phyloP scores from a whole-genome alignment of 2,888 invertebrate species.

The Catocala nupta region DNA sequence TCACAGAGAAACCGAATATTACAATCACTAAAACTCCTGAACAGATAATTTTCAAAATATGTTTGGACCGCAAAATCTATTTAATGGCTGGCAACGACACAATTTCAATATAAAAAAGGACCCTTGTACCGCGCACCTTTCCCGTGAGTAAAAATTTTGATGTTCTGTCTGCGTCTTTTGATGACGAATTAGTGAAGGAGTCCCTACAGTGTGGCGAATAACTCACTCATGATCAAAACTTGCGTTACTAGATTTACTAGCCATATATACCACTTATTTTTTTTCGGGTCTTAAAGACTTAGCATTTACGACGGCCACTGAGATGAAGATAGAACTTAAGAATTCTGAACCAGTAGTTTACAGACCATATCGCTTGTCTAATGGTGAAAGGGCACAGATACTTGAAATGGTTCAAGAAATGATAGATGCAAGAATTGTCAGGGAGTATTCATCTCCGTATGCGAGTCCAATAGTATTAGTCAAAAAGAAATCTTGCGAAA shows the following conservation, averaged over 20 bases:
- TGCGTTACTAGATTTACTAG: not conserved
- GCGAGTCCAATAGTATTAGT: slow-evolving; percentile 10
- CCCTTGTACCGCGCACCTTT: too few species aligned
- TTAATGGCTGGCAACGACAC: not conserved
- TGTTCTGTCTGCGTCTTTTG: not conserved
- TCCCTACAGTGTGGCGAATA: not conserved
- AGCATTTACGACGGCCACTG: not conserved
- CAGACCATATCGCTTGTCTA: slow-evolving; percentile 3
- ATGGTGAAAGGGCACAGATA: not conserved
- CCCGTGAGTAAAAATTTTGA: too few species aligned
- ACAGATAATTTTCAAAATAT: not conserved
- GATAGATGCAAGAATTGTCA: too few species aligned
- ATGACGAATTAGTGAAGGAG: not conserved
- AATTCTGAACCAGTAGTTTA: slow-evolving; percentile 8
- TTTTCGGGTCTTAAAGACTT: not conserved
- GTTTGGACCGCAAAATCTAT: not conserved
- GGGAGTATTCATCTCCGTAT: too few species aligned
- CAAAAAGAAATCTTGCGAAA: slow-evolving; percentile 8
- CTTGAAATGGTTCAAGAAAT: not conserved
- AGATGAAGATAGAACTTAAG: slow-evolving; percentile 9
- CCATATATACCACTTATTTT: slow-evolving; percentile 6
- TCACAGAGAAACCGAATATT: not conserved
- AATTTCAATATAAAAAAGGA: not conserved
- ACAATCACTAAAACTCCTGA: not conserved
- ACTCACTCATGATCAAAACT: not conserved